phyloP scores from a whole-genome alignment of 2,113 vertebrate species.

The Cygnus atratus region DNA sequence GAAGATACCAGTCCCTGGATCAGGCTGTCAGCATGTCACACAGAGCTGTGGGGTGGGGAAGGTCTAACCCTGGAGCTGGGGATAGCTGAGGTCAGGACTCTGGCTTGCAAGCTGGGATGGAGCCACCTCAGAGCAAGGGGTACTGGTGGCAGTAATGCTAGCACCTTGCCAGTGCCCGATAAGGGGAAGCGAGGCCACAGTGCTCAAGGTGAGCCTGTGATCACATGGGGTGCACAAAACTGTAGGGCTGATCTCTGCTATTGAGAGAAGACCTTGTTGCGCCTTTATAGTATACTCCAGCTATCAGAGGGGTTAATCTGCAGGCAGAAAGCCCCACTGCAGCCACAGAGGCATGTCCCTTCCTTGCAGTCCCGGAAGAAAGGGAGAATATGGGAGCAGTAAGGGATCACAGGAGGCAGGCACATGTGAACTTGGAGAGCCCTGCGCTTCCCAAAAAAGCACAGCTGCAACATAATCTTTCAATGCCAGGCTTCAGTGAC shows the following conservation, averaged over 20 bases:
- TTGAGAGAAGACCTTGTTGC: not conserved
- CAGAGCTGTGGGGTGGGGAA: not conserved
- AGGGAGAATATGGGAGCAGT: not conserved
- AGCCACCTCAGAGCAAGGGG: not conserved
- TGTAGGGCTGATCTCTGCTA: not conserved
- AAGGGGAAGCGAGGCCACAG: not conserved
- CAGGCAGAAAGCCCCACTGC: not conserved
- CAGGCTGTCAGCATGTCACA: not conserved
- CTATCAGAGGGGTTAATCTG: not conserved
- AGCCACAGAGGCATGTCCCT: not conserved
- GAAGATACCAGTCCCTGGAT: not conserved
- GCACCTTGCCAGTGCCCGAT: not conserved
- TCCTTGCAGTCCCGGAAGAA: not conserved
- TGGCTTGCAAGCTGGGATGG: not conserved
- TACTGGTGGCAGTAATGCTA: not conserved
- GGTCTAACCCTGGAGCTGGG: accelerated
- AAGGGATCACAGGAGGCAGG: not conserved
- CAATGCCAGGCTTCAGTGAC: not conserved
- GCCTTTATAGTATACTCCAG: not conserved
- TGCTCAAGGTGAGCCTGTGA: not conserved
- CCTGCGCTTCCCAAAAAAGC: not conserved
- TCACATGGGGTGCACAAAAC: not conserved
- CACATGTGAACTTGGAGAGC: not conserved
- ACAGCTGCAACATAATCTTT: constrained; percentile 25
- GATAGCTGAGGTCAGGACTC: not conserved